Evolutionary conservation across 2,888 invertebrate species (phyloP).

Genomic region (Spodoptera exigua): DNA sequence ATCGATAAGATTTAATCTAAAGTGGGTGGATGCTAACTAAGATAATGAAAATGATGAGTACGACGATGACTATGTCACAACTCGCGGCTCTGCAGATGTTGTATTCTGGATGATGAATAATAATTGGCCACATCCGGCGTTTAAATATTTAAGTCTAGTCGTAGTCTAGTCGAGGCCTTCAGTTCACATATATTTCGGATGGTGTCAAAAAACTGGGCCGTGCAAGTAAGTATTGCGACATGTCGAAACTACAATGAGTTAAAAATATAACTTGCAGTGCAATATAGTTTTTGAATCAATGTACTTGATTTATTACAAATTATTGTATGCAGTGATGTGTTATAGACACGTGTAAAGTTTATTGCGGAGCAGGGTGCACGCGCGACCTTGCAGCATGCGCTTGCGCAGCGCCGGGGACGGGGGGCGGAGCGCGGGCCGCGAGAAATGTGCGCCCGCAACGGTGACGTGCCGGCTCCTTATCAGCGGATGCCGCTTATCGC

Average conservation of each 20-base stretch:
- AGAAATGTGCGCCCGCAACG: constrained; percentile 77
- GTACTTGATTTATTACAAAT: constrained; percentile 35
- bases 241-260: constrained; percentile 11
- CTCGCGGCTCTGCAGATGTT: constrained; percentile 49
- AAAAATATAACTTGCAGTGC: constrained; percentile 14
- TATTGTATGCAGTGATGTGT: constrained; percentile 54
- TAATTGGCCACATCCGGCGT: constrained; percentile 58
- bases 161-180: constrained; percentile 38
- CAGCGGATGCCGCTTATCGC: constrained; percentile 82
- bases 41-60: constrained; percentile 42
- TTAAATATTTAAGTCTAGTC: constrained; percentile 47
- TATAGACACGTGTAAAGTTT: constrained; percentile 79
- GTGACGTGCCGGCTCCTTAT: constrained; percentile 75
- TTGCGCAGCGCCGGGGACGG: constrained; percentile 51
- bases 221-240: background rate
- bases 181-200: constrained; percentile 17
- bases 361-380: constrained; percentile 70
- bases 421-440: constrained; percentile 50
- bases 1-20: constrained; percentile 18
- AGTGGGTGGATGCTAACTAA: constrained; percentile 27
- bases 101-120: constrained; percentile 50
- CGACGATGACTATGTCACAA: constrained; percentile 44
- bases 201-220: constrained; percentile 4
- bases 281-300: constrained; percentile 26
- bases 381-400: constrained; percentile 70